Evolutionary conservation across 2,113 vertebrate species (phyloP), one percentile per base, ranked within the genome.

Genomic region (Mesocricetus auratus): DNA sequence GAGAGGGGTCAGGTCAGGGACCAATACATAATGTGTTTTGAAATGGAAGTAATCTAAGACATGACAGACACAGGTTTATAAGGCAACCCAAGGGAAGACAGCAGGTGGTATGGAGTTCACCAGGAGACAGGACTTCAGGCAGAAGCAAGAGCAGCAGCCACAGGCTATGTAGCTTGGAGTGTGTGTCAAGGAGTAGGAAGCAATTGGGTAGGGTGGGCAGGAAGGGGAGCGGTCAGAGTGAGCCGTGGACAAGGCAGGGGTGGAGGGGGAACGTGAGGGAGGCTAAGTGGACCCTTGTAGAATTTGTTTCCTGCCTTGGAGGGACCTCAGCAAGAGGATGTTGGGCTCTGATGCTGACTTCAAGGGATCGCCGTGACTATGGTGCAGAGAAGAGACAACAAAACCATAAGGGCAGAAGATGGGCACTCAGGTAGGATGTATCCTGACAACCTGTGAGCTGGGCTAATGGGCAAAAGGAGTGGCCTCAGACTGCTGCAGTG

Each of bases 101-200:
- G 17, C 50, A 71, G 53, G 36, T 7, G 11, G 53, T 24, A 7
- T 2, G 19, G 22, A 13, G 29, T 31, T 83, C 36, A 73, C 21
- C 16, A 36, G 31, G 31, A 66, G 81, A 66, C 8, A 36, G 47
- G 56, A 47, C 69, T 85, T 83, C 3, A 56, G n/a, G 39, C 24
- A 50, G 33, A 17, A 82, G 53, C 50, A 13, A 26, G 17, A 17
- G 6, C 53, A 42, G 33, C 33, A 5, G 71, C 12, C 42, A 10
- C 24, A 24, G 66, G 7, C 5, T 29, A 1, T 26, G 16, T 29
- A 31, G 6, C 0, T 66, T 33, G 11, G 12, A 1, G 21, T 29
- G 9, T 56, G 53, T 82, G 79, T 39, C 79, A 82, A 39, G 79
- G 53, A 74, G 11, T 7, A 53, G 1, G 19, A 73, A 33, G 42